Evolutionary conservation across 92 coral and sea anemone species (phyloP), one percentile per base, ranked within the genome.

Genomic region (Epizoanthus scotinus): DNA sequence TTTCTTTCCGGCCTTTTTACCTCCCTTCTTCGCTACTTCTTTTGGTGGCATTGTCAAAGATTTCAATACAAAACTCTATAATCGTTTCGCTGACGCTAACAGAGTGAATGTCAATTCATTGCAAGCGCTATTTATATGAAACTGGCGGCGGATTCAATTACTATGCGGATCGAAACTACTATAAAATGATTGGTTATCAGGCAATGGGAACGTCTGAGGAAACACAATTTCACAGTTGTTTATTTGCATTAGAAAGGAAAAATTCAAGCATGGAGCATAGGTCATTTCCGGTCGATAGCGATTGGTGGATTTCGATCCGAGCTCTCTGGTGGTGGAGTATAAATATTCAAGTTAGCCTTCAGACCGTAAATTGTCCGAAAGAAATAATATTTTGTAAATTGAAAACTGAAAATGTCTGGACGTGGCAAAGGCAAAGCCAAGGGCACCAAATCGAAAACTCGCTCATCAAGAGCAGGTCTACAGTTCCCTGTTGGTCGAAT

Each of bases 1-100:
- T 40, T 81, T 81, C 84, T 81, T 81, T 3, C 75, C 84, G 13
- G 84, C 84, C 31, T 81, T 81, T 60, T 81, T 81, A 6, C 75
- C 84, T 50, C 84, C 78, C 20, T 81, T 81, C 78, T 81, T 81
- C 7, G 75, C 55, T 1, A 63, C 84, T n/a, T 68, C 75, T 81
- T 81, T 81, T 15, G 77, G 75, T 6, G 84, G 74, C 84, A 81
- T 81, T 59, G 0, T 67, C 17, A 28, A 18, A 18, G 42, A 28
- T 74, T 26, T 31, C 2, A 6, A n/a, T 19, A 56, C 20, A 70
- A 56, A 2, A 15, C 0, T 13, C 5, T 19, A 20, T 6, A 52
- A 52, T 42, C 28, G 21, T 3, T 24, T 71, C 44, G 18, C 62
- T 3, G 3, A 15, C 1, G 4, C 14, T 1, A 71, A 13, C 57